phyloP scores from a whole-genome alignment of 2,888 invertebrate genomes.

The Sminthurides aquaticus region DNA sequence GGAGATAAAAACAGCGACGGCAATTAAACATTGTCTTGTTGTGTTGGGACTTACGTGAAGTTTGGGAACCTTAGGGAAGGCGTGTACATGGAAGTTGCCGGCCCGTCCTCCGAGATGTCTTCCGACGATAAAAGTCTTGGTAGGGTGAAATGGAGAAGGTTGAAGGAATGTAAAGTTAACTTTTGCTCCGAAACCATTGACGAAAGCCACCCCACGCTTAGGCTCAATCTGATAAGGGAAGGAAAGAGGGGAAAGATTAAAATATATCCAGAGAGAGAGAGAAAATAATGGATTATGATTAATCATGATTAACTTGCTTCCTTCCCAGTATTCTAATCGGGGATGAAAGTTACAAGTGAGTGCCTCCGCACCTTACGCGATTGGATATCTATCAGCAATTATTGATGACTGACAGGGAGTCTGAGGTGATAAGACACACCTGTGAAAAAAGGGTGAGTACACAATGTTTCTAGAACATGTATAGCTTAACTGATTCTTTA shows the following conservation, averaged over 20 bases:
- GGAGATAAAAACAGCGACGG: too few relatives aligned
- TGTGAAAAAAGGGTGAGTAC: background rate
- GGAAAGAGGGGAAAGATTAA: too few relatives aligned
- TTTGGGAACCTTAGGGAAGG: conserved; percentile 48
- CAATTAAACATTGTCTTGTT: too few relatives aligned
- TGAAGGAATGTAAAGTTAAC: conserved; percentile 72
- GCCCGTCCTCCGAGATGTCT: conserved; percentile 46
- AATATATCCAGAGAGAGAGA: too few relatives aligned
- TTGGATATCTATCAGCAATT: background rate
- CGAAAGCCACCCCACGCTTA: conserved; percentile 38
- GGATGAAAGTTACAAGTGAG: background rate
- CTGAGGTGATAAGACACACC: background rate
- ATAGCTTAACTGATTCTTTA: background rate
- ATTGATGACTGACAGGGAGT: conserved; percentile 1
- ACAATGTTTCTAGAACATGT: too few relatives aligned
- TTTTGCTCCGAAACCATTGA: conserved; percentile 58
- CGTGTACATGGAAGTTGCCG: conserved; percentile 49
- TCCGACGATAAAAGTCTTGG: conserved; percentile 61
- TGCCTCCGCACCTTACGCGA: background rate
- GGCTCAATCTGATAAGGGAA: conserved; percentile 35
- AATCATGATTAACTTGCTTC: background rate
- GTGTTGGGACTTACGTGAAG: conserved; percentile 28
- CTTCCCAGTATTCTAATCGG: background rate
- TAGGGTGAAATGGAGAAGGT: conserved; percentile 74
- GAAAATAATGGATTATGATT: background rate